Percentiles rank a stretch among this genome's conserved stretches.
Evolutionary conservation across 2,888 invertebrate genomes (phyloP).

Genomic region (Melieria omissa): DNA sequence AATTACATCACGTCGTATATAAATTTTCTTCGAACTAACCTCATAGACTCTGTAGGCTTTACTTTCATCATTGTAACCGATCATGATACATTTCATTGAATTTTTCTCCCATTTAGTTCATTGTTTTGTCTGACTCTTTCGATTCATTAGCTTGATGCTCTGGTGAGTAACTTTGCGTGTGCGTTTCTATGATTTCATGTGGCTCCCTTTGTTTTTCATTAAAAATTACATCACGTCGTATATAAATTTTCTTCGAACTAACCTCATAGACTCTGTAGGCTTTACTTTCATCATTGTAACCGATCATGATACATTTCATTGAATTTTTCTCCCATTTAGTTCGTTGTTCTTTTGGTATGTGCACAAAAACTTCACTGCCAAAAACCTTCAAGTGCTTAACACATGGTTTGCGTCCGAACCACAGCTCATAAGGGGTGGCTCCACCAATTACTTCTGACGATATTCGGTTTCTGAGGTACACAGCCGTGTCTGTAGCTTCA

Average conservation of each 20-base stretch:
- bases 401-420: slow-evolving; percentile 22
- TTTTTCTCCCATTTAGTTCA: slow-evolving; percentile 25
- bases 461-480: slow-evolving; percentile 51
- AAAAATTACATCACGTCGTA: slow-evolving; percentile 24
- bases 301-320: slow-evolving; percentile 22
- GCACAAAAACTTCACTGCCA: slow-evolving; percentile 18
- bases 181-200: slow-evolving; percentile 3
- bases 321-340: slow-evolving; percentile 24
- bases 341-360: slow-evolving; percentile 26
- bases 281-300: slow-evolving; percentile 25
- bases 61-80: slow-evolving; percentile 25
- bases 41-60: slow-evolving; percentile 28
- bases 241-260: not conserved
- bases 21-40: not conserved
- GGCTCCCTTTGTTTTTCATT: slow-evolving; percentile 10
- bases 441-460: slow-evolving; percentile 40
- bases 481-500: slow-evolving; percentile 32
- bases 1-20: slow-evolving; percentile 17
- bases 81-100: slow-evolving; percentile 17
- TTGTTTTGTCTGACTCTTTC: not conserved
- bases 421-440: slow-evolving; percentile 12
- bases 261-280: slow-evolving; percentile 26
- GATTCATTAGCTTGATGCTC: not conserved
- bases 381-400: slow-evolving; percentile 28
- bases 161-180: not conserved